Conservation (phyloP, 1,140 invertebrate genomes). For the Oppia nitens region DNA sequence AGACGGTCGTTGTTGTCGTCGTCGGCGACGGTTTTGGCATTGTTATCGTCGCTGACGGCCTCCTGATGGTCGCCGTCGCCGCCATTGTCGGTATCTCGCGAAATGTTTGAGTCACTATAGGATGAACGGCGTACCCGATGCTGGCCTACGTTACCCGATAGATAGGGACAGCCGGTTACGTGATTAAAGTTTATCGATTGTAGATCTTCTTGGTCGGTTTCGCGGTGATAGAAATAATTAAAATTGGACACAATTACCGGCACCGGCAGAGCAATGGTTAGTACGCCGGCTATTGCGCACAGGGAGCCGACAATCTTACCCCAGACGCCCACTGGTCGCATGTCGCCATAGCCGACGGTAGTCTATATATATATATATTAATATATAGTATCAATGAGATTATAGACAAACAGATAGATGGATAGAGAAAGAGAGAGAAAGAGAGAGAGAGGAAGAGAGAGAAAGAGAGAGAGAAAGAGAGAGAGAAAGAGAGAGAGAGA, state of each 20-base stretch:
- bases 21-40: neutral
- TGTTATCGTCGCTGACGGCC: neutral
- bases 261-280: constrained; percentile 94
- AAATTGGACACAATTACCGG: constrained; percentile 94
- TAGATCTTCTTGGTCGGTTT: constrained; percentile 96
- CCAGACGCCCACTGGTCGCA: constrained; percentile 96
- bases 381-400: too few relatives aligned
- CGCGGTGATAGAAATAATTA: constrained; percentile 99
- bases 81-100: constrained; percentile 31
- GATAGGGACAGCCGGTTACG: constrained; percentile 86
- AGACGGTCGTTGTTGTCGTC: neutral
- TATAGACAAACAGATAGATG: neutral
- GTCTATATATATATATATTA: too few relatives aligned
- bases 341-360: constrained; percentile 93
- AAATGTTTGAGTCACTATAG: constrained; percentile 11
- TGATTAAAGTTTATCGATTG: constrained; percentile 94
- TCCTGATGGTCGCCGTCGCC: neutral
- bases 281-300: constrained; percentile 96
- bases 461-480: neutral
- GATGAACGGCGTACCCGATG: constrained; percentile 5
- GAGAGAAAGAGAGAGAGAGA: too few relatives aligned
- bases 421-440: neutral
- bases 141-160: constrained; percentile 64
- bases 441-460: neutral
- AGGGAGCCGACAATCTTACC: constrained; percentile 96